Evolutionary conservation across 2,888 invertebrate species (phyloP).

Genomic region (Nymphalis c-album): DNA sequence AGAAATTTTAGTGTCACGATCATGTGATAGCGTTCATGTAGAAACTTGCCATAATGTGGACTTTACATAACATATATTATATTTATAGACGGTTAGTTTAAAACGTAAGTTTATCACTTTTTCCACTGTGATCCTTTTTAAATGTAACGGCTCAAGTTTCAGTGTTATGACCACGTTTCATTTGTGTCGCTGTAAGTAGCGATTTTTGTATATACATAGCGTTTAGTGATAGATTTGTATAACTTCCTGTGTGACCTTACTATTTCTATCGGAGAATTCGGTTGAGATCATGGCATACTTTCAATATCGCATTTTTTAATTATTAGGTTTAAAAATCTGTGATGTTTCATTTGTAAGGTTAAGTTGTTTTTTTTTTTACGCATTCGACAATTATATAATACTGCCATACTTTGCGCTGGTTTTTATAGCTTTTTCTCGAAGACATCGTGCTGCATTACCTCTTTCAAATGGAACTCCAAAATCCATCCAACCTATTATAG

Average conservation of each 20-base stretch:
- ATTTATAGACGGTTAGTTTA: conserved; percentile 54
- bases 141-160: conserved; percentile 77
- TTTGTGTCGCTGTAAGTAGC: conserved; percentile 52
- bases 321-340: conserved; percentile 72
- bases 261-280: conserved; percentile 56
- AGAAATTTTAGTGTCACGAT: conserved; percentile 64
- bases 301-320: conserved; percentile 50
- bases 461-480: conserved; percentile 52
- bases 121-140: conserved; percentile 82
- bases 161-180: conserved; percentile 66
- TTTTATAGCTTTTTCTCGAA: conserved; percentile 32
- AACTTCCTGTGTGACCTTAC: conserved; percentile 78
- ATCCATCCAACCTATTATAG: conserved; percentile 80
- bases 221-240: conserved; percentile 52
- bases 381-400: conserved; percentile 42
- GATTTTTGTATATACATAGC: conserved; percentile 70
- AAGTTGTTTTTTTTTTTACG: conserved; percentile 44
- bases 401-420: conserved; percentile 48
- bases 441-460: conserved; percentile 42
- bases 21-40: conserved; percentile 72
- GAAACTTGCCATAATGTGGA: conserved; percentile 80
- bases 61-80: conserved; percentile 65
- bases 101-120: conserved; percentile 77
- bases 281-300: conserved; percentile 59
- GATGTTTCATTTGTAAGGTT: conserved; percentile 67